Base-by-base conservation (phyloP, 2,888 invertebrate species). In the Omphaloscelis lunosa region DNA sequence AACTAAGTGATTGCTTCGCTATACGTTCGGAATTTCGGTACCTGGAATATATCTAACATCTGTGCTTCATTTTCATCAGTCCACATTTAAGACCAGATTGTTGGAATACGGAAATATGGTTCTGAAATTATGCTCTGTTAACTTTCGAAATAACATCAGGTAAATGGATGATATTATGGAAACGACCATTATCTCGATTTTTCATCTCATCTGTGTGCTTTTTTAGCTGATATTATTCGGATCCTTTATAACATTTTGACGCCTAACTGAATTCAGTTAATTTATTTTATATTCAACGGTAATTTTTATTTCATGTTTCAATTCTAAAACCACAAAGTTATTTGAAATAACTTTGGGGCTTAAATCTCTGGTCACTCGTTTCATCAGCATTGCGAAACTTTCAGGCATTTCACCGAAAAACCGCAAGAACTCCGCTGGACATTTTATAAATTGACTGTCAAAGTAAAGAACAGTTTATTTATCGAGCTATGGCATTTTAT, bases 381-480 rank as follows among this genome's bases (percentile, higher is more conserved):
- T 61, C 61, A 72, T 80, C 51, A 81, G 61, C 51, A 72, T 75
- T 85, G 65, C 53, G 71, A 81, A 85, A 84, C 69, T 84, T 79
- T 74, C 48, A 79, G 73, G 41, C 48, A 73, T 72, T 84, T 72
- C 59, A 45, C 71, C 58, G 58, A 82, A 84, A 82, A 70, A 79
- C 84, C 79, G 70, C 83, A 82, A 83, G 79, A 82, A 77, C 72
- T 80, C 77, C n/a, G 12, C 41, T 81, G 81, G 80, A 80, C 86
- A 79, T 88, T 89, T 87, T 87, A 87, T 89, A 89, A 89, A 89
- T 89, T 85, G 89, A 86, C 81, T 89, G 86, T 85, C 89, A 83
- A 83, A 83, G 85, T 85, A 89, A 82, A 87, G 86, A 88, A 82
- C 88, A 85, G 86, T 89, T 87, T 89, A 89, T 89, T 89, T 89